Conservation (phyloP, 1,140 invertebrate species). For the Pogonomyrmex barbatus region DNA sequence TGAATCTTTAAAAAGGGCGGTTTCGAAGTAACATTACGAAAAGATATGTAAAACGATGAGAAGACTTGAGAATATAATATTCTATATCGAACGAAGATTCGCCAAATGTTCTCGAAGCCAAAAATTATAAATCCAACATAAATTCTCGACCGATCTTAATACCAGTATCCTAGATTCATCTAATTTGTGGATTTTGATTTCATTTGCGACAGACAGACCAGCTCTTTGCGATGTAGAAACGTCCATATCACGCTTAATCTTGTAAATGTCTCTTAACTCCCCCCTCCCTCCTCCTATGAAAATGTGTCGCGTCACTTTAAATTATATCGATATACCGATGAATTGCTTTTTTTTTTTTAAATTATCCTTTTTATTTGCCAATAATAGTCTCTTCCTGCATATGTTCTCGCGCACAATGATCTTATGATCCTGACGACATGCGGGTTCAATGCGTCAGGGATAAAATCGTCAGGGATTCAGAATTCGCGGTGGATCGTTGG, state of each 20-base stretch:
- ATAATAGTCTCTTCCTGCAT: too few species aligned
- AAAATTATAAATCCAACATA: neutral
- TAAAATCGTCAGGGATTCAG: neutral
- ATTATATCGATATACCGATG: neutral
- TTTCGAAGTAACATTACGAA: neutral
- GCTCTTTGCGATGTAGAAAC: neutral
- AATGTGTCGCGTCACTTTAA: constrained; percentile 14
- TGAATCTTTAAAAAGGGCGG: neutral
- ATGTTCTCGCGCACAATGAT: too few species aligned
- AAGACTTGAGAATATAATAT: neutral
- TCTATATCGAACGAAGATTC: neutral
- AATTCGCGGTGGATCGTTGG: neutral
- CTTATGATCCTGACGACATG: neutral
- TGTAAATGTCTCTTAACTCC: neutral
- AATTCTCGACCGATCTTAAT: constrained; percentile 1
- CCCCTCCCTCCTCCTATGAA: neutral
- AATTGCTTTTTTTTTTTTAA: too few species aligned
- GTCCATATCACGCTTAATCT: neutral
- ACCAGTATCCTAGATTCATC: neutral
- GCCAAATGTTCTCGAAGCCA: neutral
- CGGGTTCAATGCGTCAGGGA: neutral
- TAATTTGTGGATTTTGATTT: neutral
- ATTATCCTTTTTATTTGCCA: too few species aligned
- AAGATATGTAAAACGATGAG: neutral
- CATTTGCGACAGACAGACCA: neutral